phyloP scores from a whole-genome alignment of 2,888 invertebrate species.

The Leptarthrus brevirostris region DNA sequence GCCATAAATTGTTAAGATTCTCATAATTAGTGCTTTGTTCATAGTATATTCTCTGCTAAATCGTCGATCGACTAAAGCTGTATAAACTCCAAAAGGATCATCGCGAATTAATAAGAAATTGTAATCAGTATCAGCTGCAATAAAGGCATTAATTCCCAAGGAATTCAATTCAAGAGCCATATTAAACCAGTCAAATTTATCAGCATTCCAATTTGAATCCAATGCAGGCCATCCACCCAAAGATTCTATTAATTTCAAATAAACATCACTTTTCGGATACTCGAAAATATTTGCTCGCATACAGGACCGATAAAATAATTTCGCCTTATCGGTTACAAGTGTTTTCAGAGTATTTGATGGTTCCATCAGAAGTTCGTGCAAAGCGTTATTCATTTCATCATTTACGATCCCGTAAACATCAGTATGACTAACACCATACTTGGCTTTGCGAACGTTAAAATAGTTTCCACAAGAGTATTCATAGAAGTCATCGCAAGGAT shows the following conservation, averaged over 20 bases:
- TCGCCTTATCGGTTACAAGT: slow-evolving; percentile 36
- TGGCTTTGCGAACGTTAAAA: slow-evolving; percentile 6
- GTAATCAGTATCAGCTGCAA: not conserved
- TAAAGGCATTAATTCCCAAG: not conserved
- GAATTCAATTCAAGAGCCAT: not conserved
- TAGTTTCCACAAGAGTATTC: slow-evolving; percentile 86
- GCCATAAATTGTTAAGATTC: not conserved
- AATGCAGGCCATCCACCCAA: slow-evolving; percentile 13
- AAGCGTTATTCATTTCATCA: not conserved
- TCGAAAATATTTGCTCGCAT: not conserved
- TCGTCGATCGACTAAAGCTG: not conserved
- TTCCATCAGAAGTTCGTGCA: slow-evolving; percentile 45
- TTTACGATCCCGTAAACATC: not conserved
- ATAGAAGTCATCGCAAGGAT: slow-evolving; percentile 87
- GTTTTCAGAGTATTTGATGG: not conserved
- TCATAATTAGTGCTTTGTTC: not conserved
- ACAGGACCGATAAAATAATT: slow-evolving; percentile 2
- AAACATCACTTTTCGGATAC: not conserved
- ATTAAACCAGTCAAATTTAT: slow-evolving; percentile 51
- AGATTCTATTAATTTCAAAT: not conserved
- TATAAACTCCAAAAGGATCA: not conserved
- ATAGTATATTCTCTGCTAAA: not conserved
- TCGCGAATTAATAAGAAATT: not conserved
- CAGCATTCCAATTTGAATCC: not conserved
- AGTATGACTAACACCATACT: not conserved